phyloP scores from a whole-genome alignment of 37 sponge, comb jelly and placozoan species.

The Ianthella basta region DNA sequence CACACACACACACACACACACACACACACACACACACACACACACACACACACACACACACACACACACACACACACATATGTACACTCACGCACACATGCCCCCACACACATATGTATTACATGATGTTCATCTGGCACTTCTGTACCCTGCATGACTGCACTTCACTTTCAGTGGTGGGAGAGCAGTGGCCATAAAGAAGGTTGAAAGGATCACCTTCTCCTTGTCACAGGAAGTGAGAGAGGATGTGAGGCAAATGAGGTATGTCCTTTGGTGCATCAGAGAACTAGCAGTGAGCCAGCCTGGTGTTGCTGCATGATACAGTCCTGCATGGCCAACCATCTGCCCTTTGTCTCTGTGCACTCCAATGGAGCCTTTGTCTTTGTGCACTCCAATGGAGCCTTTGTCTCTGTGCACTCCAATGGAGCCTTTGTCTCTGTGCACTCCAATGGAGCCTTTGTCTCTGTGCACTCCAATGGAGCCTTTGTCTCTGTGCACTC shows the following conservation, averaged over 20 bases:
- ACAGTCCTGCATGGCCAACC: too few relatives aligned
- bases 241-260: constrained; percentile 80
- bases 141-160: background rate
- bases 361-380: too few relatives aligned
- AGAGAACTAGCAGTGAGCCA: too few relatives aligned
- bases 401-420: too few relatives aligned
- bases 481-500: too few relatives aligned
- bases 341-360: too few relatives aligned
- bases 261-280: constrained; percentile 35
- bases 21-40: constrained; percentile 40
- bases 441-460: too few relatives aligned
- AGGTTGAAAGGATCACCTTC: constrained; percentile 43
- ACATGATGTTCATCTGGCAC: background rate
- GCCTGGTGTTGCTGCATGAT: too few relatives aligned
- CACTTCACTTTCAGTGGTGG: constrained; percentile 64
- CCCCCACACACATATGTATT: background rate
- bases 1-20: background rate
- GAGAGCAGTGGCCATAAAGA: constrained; percentile 83
- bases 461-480: too few relatives aligned
- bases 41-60: constrained; percentile 56
- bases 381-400: too few relatives aligned
- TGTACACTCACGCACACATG: constrained; percentile 33
- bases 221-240: constrained; percentile 52
- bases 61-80: constrained; percentile 53
- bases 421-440: too few relatives aligned